phyloP scores from a whole-genome alignment of 2,888 invertebrate species.

The Meta bourneti region DNA sequence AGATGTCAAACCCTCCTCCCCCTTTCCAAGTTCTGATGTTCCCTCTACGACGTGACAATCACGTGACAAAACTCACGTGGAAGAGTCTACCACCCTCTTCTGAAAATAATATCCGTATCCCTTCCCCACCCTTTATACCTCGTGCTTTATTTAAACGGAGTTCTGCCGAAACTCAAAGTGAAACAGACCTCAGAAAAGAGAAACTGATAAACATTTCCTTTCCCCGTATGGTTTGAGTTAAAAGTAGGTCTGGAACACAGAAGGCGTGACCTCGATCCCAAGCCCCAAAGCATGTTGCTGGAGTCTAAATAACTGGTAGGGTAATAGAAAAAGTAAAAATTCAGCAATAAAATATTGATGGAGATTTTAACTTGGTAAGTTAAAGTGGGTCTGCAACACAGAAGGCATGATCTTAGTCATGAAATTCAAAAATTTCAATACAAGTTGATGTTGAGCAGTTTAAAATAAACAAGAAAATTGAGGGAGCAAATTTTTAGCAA shows the following conservation, averaged over 20 bases:
- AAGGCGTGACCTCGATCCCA: background rate
- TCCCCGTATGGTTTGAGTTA: background rate
- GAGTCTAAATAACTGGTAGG: too few species aligned
- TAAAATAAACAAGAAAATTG: too few species aligned
- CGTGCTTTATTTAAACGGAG: constrained; percentile 60
- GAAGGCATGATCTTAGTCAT: too few species aligned
- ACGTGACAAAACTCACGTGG: constrained; percentile 70
- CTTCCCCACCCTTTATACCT: constrained; percentile 9
- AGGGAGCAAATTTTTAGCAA: too few species aligned
- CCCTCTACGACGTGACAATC: constrained; percentile 65
- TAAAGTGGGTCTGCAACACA: too few species aligned
- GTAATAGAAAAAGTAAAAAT: too few species aligned
- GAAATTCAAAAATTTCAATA: too few species aligned
- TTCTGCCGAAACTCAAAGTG: constrained; percentile 34
- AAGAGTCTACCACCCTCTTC: constrained; percentile 45
- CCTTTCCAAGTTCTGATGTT: constrained; percentile 30
- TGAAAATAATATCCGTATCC: constrained; percentile 54
- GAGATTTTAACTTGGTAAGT: too few species aligned
- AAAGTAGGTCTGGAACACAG: background rate
- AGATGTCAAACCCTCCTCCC: constrained; percentile 54
- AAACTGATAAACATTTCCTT: constrained; percentile 17
- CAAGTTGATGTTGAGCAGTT: too few species aligned
- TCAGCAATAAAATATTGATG: too few species aligned
- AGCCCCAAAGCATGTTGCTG: too few species aligned
- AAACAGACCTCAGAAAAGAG: constrained; percentile 39